Evolutionary conservation across 2,797 vertebrate species (phyloP).

Genomic region (Phoeniculus purpureus): DNA sequence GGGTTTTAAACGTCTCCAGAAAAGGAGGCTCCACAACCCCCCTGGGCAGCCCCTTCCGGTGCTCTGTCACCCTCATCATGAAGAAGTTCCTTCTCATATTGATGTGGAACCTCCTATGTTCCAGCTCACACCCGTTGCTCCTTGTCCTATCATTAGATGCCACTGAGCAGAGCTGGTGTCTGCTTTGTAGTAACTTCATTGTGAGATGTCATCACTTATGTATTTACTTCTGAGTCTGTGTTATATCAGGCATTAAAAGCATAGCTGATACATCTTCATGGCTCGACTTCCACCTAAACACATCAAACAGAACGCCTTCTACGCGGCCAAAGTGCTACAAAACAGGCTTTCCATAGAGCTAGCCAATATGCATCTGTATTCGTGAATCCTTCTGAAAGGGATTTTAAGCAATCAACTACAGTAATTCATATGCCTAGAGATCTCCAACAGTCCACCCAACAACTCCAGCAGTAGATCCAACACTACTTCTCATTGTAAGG

Average conservation of each 20-base stretch:
- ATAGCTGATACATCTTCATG: constrained; percentile 2
- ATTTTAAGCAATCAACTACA: constrained; percentile 35
- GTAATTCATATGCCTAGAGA: constrained; percentile 29
- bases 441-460: neutral
- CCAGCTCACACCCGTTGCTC: too few species aligned
- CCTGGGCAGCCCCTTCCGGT: too few species aligned
- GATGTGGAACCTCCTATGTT: too few species aligned
- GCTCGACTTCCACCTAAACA: neutral
- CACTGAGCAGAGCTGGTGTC: neutral
- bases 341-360: neutral
- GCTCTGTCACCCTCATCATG: too few species aligned
- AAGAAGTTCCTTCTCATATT: too few species aligned
- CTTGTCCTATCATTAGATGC: too few species aligned
- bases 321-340: neutral
- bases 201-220: neutral
- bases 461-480: neutral
- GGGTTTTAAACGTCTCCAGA: too few species aligned
- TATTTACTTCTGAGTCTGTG: neutral
- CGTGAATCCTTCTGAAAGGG: neutral
- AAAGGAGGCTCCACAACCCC: too few species aligned
- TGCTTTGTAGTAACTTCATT: neutral
- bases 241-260: constrained; percentile 3
- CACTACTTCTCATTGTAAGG: constrained; percentile 27
- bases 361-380: neutral
- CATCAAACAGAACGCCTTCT: neutral